phyloP scores from a whole-genome alignment of 2,113 vertebrate species.

The Pseudorectes ferrugineus region DNA sequence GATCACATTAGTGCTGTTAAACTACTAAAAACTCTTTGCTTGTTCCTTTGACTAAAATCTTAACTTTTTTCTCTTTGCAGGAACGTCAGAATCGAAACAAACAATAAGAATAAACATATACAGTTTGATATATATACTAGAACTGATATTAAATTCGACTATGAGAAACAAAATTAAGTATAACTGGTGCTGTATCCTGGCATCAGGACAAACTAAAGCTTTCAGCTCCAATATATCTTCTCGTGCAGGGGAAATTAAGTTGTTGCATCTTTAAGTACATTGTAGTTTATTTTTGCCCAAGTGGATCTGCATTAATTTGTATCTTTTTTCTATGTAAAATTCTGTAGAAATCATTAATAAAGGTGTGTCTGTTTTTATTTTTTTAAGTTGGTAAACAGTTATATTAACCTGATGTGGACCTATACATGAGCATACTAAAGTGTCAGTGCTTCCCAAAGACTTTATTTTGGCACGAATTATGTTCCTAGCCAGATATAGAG shows the following conservation, averaged over 20 bases:
- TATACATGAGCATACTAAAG: constrained; percentile 39
- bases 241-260: constrained; percentile 84
- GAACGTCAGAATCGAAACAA: constrained; percentile 93
- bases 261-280: constrained; percentile 76
- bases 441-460: constrained; percentile 61
- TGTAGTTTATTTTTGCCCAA: constrained; percentile 72
- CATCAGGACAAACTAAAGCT: constrained; percentile 79
- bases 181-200: constrained; percentile 79
- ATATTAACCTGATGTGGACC: constrained; percentile 48
- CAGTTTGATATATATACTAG: constrained; percentile 79
- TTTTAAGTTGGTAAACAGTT: constrained; percentile 66
- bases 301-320: constrained; percentile 70
- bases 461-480: constrained; percentile 55
- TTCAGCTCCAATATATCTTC: constrained; percentile 77
- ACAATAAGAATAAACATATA: constrained; percentile 81
- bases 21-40: background rate
- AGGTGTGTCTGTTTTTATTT: constrained; percentile 64
- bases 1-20: background rate
- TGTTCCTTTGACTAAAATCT: background rate
- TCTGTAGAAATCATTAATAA: constrained; percentile 80
- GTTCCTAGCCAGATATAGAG: constrained; percentile 44
- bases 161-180: constrained; percentile 56
- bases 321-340: constrained; percentile 73
- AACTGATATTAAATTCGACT: constrained; percentile 69
- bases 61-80: constrained; percentile 70